A percentile compares a stretch with the other conserved stretches of the same genome.
Conservation (phyloP, 2,113 vertebrate species). For the Arvicanthis niloticus region DNA sequence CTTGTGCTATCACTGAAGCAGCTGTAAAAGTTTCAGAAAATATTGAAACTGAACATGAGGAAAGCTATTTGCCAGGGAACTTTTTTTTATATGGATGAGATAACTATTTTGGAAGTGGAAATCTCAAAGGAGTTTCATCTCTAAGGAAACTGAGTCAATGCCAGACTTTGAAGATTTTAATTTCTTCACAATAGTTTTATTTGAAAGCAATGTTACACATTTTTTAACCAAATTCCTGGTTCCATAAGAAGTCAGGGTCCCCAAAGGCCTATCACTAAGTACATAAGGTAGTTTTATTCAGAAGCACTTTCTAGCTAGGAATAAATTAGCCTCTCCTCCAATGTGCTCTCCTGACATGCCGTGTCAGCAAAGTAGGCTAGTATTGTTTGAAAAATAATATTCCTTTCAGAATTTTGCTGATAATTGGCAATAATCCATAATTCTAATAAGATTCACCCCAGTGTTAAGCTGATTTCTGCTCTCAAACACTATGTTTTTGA, state of each 20-base stretch:
- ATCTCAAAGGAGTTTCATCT: not conserved
- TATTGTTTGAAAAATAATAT: not conserved
- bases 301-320: not conserved
- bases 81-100: not conserved
- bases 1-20: not conserved
- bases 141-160: not conserved
- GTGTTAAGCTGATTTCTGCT: not conserved
- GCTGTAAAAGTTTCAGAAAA: not conserved
- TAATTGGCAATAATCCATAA: not conserved
- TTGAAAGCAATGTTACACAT: not conserved
- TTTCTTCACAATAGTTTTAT: not conserved
- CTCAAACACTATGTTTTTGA: not conserved
- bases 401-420: not conserved
- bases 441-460: not conserved
- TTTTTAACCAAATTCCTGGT: not conserved
- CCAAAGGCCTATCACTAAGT: not conserved
- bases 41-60: not conserved
- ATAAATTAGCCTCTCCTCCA: not conserved
- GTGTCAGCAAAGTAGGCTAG: not conserved
- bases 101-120: not conserved
- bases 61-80: not conserved
- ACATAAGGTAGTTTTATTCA: not conserved
- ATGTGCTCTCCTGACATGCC: not conserved
- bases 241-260: not conserved
- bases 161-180: not conserved